Evolutionary conservation across 2,888 invertebrate species (phyloP).

Genomic region (Mythimna impura): DNA sequence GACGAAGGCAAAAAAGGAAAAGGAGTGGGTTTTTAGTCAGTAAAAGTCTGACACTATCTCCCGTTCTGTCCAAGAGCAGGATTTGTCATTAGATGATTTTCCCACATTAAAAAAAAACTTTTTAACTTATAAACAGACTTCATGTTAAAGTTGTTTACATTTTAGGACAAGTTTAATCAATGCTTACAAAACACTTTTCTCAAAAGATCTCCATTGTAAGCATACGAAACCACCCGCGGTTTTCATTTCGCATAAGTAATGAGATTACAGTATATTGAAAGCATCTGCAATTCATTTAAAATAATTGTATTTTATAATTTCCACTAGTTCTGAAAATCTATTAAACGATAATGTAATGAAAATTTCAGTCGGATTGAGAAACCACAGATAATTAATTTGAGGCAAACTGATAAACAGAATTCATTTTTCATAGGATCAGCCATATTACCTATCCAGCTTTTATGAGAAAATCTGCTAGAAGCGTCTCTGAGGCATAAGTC

Average conservation of each 20-base stretch:
- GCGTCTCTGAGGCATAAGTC: neutral
- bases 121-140: too few species aligned
- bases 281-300: constrained; percentile 46
- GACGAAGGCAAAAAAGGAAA: too few species aligned
- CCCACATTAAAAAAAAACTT: too few species aligned
- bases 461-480: constrained; percentile 7
- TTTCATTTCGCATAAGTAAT: constrained; percentile 46
- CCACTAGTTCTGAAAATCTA: constrained; percentile 29
- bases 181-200: neutral
- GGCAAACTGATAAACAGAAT: constrained; percentile 40
- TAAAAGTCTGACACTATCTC: too few species aligned
- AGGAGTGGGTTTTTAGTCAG: too few species aligned
- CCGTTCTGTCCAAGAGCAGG: too few species aligned
- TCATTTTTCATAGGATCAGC: constrained; percentile 39
- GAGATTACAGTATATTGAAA: constrained; percentile 49
- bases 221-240: constrained; percentile 14
- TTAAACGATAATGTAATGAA: constrained; percentile 26
- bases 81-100: too few species aligned
- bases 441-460: constrained; percentile 21
- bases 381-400: constrained; percentile 30
- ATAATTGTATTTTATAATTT: constrained; percentile 44
- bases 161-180: neutral
- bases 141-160: too few species aligned
- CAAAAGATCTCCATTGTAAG: constrained; percentile 15
- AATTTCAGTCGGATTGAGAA: constrained; percentile 29